These are phyloP conservation scores for Acrobeloides nanus DNA, from an alignment of 2,888 invertebrate genomes.

Conservation along the genomic window DNA sequence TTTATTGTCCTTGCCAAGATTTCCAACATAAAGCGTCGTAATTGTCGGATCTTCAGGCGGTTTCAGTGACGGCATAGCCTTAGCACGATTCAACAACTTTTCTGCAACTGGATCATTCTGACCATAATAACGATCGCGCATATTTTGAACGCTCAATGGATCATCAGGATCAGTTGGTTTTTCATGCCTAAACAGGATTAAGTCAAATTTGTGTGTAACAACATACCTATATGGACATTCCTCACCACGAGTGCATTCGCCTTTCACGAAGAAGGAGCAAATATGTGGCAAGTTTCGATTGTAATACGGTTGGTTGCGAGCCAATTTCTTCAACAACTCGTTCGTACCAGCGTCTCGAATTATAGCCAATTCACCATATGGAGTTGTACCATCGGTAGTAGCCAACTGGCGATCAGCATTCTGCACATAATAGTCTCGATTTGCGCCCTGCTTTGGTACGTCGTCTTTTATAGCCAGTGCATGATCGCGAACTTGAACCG, in stretches of 20 bases:
- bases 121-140: constrained; percentile 85
- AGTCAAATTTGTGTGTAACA: not conserved
- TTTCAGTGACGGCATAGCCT: constrained; percentile 85
- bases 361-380: constrained; percentile 59
- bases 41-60: constrained; percentile 91
- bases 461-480: constrained; percentile 82
- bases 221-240: constrained; percentile 76
- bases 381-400: constrained; percentile 56
- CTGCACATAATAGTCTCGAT: constrained; percentile 61
- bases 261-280: constrained; percentile 97
- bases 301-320: constrained; percentile 86
- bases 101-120: constrained; percentile 92
- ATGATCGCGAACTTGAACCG: constrained; percentile 74
- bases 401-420: constrained; percentile 53
- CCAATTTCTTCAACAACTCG: constrained; percentile 73
- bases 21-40: constrained; percentile 94
- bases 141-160: constrained; percentile 88
- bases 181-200: constrained; percentile 66
- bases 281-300: constrained; percentile 89
- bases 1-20: constrained; percentile 67
- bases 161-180: constrained; percentile 94
- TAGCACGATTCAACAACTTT: constrained; percentile 78
- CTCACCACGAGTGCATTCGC: constrained; percentile 87
- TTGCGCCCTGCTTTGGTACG: constrained; percentile 83
- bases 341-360: constrained; percentile 65